Evolutionary conservation across 2,797 vertebrate species (phyloP).

Genomic region (Rhyacichthys aspro): DNA sequence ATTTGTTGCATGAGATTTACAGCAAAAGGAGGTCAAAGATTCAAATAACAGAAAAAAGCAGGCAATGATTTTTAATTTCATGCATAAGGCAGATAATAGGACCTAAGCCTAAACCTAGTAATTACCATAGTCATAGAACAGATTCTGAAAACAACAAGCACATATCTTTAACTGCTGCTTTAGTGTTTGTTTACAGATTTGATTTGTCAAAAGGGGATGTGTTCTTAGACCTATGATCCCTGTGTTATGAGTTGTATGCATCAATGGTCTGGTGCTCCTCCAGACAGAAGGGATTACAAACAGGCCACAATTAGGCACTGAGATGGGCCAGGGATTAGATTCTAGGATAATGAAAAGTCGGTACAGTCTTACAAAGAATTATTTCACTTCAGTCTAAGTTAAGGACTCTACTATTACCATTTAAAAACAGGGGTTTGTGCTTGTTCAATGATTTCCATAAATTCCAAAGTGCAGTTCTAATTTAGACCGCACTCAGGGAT

Average conservation of each 20-base stretch:
- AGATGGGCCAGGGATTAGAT: slow-evolving; percentile 70
- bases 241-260: slow-evolving; percentile 9
- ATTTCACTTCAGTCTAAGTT: slow-evolving; percentile 45
- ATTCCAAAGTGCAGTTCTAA: slow-evolving; percentile 53
- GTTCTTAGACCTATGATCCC: background rate
- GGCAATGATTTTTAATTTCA: background rate
- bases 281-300: slow-evolving; percentile 58
- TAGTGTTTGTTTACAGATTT: no score
- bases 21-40: slow-evolving; percentile 10
- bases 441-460: slow-evolving; percentile 39
- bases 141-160: no score
- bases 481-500: slow-evolving; percentile 50
- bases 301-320: slow-evolving; percentile 61
- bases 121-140: no score
- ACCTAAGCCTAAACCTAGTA: no score
- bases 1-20: slow-evolving; percentile 13
- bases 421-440: background rate
- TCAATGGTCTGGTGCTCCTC: slow-evolving; percentile 46
- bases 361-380: slow-evolving; percentile 48
- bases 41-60: slow-evolving; percentile 1
- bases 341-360: slow-evolving; percentile 64
- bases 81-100: background rate
- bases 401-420: slow-evolving; percentile 45
- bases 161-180: no score
- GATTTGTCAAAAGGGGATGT: no score